Base-by-base conservation (phyloP, 2,113 vertebrate genomes). In the Pangasianodon hypophthalmus region DNA sequence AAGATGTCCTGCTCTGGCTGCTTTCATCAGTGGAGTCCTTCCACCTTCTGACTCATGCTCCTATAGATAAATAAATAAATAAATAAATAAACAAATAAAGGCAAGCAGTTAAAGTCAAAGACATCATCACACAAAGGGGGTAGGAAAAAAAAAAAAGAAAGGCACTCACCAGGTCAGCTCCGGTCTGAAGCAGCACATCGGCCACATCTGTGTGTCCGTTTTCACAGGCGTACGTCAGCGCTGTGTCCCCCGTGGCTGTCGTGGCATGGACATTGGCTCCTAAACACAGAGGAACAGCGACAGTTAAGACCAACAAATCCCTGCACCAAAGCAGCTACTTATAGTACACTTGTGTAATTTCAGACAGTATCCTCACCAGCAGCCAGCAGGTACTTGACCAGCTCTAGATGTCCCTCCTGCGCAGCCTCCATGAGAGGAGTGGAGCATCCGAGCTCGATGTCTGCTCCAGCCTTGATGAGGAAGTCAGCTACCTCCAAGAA, bases 31-130 rank as follows among this genome's bases (percentile, higher is more conserved):
- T 82, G 98, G 98, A 48, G 98, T 99, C 93, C 98, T 97, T 56
- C 98, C 98, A 89, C 98, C 98, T 96, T 99, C 98, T 89, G 98
- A 99, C 96, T 99, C 98, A 26, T 99, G 98, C 83, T 99, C 98
- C 98, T 99, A 50, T 85, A 58, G n/a, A n/a, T n/a, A 62, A 60
- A 88, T n/a, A 89, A 67, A 91, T 46, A 52, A 56, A 56, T 4
- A 29, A 58, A 62, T 56, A 88, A 32, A 89, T 41, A 56, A 44
- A 44, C 37, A 41, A 84, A 41, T 24, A 73, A n/a, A 79, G 16
- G n/a, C 41, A 50, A 29, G 50, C 4, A 18, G 29, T 19, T 46
- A 71, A 18, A 67, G 26, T 3, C 52, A 26, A 46, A 82, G 7
- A 18, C n/a, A 82, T 9, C 8, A 41, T 32, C 6, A 62, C 37